phyloP scores from a whole-genome alignment of 2,113 vertebrate genomes.

The Psammodynastes pulverulentus region DNA sequence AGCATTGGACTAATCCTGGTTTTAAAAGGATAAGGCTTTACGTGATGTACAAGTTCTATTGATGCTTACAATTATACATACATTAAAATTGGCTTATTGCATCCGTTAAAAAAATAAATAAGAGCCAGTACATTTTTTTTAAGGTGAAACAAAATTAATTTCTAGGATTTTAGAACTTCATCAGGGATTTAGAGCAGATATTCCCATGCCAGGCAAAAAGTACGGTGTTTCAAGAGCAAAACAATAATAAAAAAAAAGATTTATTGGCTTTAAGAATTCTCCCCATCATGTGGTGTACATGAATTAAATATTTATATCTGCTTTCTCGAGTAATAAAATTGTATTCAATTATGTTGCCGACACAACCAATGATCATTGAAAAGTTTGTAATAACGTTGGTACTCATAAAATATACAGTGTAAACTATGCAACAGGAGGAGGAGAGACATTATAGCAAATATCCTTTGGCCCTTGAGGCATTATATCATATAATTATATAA shows the following conservation, averaged over 20 bases:
- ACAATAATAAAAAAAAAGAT: conserved; percentile 40
- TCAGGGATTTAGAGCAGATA: not conserved
- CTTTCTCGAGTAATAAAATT: conserved; percentile 65
- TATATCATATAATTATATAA: conserved; percentile 5
- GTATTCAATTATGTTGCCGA: conserved; percentile 63
- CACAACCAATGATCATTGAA: conserved; percentile 61
- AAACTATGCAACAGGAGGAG: conserved; percentile 56
- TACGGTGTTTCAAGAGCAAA: conserved; percentile 17
- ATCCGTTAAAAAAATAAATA: not conserved
- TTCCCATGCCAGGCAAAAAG: conserved; percentile 17
- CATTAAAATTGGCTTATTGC: not conserved
- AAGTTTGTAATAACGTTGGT: conserved; percentile 57
- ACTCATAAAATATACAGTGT: conserved; percentile 65
- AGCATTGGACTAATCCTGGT: not conserved
- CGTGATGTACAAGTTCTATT: not conserved
- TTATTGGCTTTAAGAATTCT: conserved; percentile 50
- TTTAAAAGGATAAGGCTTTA: not conserved
- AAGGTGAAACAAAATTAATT: conserved; percentile 10
- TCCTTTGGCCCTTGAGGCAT: conserved; percentile 46
- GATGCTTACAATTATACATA: not conserved
- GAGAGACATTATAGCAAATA: conserved; percentile 53
- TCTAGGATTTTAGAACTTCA: conserved; percentile 9
- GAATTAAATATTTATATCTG: conserved; percentile 71
- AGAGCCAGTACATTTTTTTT: not conserved
- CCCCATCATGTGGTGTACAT: conserved; percentile 48